These are phyloP conservation scores for Actenoides hombroni DNA, from an alignment of 2,113 vertebrate species.

Conservation along the genomic window DNA sequence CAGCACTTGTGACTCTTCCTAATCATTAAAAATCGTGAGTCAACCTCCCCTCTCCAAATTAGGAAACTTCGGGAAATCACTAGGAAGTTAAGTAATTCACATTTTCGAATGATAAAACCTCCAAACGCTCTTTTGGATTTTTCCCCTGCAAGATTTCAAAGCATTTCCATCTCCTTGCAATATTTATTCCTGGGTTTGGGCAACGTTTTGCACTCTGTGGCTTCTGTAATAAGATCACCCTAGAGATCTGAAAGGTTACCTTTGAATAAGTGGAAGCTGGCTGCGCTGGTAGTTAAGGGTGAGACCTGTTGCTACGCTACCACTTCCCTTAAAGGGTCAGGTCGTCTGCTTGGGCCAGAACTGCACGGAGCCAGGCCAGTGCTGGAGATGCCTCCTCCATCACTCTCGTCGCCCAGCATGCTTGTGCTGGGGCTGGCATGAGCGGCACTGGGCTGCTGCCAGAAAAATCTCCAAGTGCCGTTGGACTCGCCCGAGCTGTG, in stretches of 20 bases:
- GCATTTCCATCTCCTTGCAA: accelerated
- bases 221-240: not conserved
- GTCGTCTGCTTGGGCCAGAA: no score
- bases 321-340: not conserved
- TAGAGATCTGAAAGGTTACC: not conserved
- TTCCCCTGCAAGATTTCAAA: not conserved
- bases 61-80: not conserved
- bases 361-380: accelerated
- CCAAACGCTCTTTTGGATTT: not conserved
- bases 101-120: not conserved
- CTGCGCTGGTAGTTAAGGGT: not conserved
- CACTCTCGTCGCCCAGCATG: no score
- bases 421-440: not conserved
- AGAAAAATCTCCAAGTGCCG: not conserved
- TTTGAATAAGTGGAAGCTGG: not conserved
- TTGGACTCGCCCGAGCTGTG: accelerated
- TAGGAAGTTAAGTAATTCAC: not conserved
- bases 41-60: not conserved
- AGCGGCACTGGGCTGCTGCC: not conserved
- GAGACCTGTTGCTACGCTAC: not conserved
- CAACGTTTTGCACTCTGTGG: not conserved
- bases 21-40: not conserved
- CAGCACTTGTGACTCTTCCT: not conserved
- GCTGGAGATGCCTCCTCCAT: not conserved
- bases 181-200: not conserved